Conservation (phyloP, 2,888 invertebrate genomes). For the Crocallis elinguaria region DNA sequence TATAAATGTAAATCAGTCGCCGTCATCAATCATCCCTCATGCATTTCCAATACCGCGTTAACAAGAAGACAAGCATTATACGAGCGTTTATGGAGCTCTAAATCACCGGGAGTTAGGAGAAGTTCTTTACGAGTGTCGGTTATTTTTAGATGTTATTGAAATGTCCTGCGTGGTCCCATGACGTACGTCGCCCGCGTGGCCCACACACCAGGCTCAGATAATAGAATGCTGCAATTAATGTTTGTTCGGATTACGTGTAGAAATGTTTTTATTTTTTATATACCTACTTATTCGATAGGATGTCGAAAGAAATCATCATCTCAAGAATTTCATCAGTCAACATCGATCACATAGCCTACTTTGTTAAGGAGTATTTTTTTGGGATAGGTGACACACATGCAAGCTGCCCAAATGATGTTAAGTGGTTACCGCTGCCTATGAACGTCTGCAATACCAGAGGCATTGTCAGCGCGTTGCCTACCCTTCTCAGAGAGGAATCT, state of each 20-base stretch:
- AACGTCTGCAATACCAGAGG: too few relatives aligned
- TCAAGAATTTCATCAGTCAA: too few relatives aligned
- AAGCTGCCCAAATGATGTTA: too few relatives aligned
- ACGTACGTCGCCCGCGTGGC: slow-evolving; percentile 34
- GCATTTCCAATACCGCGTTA: slow-evolving; percentile 33
- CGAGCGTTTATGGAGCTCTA: slow-evolving; percentile 50
- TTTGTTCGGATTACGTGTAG: slow-evolving; percentile 8
- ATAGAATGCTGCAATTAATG: slow-evolving; percentile 1
- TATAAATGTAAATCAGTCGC: slow-evolving; percentile 6
- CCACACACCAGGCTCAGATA: slow-evolving; percentile 37
- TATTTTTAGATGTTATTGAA: slow-evolving; percentile 54
- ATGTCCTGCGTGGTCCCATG: slow-evolving; percentile 47
- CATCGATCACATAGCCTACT: too few relatives aligned
- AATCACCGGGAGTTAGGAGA: slow-evolving; percentile 49
- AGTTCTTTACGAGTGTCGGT: slow-evolving; percentile 41
- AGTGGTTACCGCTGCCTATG: too few relatives aligned
- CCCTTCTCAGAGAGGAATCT: too few relatives aligned
- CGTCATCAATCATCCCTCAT: slow-evolving; percentile 25
- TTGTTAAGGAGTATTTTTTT: too few relatives aligned
- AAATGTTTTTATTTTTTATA: too few relatives aligned
- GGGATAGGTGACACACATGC: too few relatives aligned
- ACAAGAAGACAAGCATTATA: slow-evolving; percentile 41
- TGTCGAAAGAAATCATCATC: too few relatives aligned
- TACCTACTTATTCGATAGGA: too few relatives aligned
- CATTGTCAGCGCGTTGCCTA: too few relatives aligned